These are phyloP conservation scores for Mamestra configurata DNA, from an alignment of 1,140 invertebrate genomes.

Conservation along the genomic window DNA sequence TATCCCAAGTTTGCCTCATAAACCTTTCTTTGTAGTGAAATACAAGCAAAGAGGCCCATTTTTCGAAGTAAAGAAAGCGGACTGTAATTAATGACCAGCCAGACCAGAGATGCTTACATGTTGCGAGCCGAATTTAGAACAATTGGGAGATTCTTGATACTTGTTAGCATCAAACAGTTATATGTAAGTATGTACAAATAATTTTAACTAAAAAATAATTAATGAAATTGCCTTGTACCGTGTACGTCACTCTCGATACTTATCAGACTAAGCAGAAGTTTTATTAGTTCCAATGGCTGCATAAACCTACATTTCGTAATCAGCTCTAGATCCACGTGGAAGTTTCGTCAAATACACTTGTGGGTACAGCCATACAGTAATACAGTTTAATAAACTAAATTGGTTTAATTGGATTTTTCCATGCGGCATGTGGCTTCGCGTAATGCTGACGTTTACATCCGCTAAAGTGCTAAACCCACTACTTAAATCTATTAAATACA, in stretches of 20 bases:
- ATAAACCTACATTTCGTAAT: slow-evolving; percentile 29
- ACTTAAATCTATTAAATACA: background rate
- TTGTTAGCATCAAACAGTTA: background rate
- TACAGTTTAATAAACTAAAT: slow-evolving; percentile 26
- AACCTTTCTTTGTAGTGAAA: background rate
- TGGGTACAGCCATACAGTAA: background rate
- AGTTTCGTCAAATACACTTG: background rate
- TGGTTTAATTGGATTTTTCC: slow-evolving; percentile 43
- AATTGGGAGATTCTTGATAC: background rate
- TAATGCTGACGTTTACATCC: slow-evolving; percentile 17
- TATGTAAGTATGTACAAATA: background rate
- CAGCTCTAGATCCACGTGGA: background rate
- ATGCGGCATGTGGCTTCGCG: slow-evolving; percentile 28
- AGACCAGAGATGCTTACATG: background rate
- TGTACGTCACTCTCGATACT: background rate
- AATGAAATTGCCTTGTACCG: background rate
- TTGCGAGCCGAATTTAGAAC: background rate
- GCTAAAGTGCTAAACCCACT: slow-evolving; percentile 7
- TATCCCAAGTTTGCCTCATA: background rate
- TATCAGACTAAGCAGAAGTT: slow-evolving; percentile 9
- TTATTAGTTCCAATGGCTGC: slow-evolving; percentile 22
- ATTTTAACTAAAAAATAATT: background rate
- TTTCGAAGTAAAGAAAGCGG: background rate
- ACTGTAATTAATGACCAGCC: background rate
- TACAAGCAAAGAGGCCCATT: background rate